Evolutionary conservation across 1,140 invertebrate genomes (phyloP).

Genomic region (Drosophila kohkoa): DNA sequence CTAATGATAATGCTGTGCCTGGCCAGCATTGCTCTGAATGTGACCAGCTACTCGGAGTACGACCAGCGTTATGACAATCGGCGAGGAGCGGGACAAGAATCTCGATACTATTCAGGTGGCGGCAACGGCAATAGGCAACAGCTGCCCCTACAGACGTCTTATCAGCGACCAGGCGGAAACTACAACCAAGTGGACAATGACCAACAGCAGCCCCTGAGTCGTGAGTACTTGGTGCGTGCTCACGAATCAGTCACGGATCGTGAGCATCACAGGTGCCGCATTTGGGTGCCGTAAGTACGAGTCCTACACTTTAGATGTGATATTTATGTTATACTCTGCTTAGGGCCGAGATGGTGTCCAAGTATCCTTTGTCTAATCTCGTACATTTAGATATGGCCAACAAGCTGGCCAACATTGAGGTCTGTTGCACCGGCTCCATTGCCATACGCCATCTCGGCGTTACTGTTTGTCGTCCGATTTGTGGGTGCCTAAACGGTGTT

Average conservation of each 20-base stretch:
- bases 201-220: constrained; percentile 27
- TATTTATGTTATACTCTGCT: background rate
- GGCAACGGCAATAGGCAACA: constrained; percentile 34
- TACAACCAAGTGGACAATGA: constrained; percentile 16
- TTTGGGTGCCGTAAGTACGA: constrained; percentile 75
- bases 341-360: constrained; percentile 59
- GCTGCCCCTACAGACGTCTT: constrained; percentile 1
- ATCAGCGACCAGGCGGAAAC: constrained; percentile 35
- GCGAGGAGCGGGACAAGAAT: constrained; percentile 19
- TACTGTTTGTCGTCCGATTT: constrained; percentile 86
- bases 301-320: background rate
- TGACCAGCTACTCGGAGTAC: constrained; percentile 49
- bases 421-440: constrained; percentile 87
- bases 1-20: constrained; percentile 26
- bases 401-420: constrained; percentile 54
- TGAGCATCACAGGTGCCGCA: constrained; percentile 62
- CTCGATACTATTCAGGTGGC: constrained; percentile 5
- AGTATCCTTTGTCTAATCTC: constrained; percentile 47
- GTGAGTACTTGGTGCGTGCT: constrained; percentile 54
- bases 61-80: constrained; percentile 39
- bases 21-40: constrained; percentile 11
- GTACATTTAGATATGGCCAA: constrained; percentile 65
- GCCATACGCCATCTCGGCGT: constrained; percentile 83
- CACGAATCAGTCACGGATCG: constrained; percentile 45
- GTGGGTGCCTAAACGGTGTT: constrained; percentile 86